Evolutionary conservation across 2,113 vertebrate genomes (phyloP).

Genomic region (Hyperoodon ampullatus): DNA sequence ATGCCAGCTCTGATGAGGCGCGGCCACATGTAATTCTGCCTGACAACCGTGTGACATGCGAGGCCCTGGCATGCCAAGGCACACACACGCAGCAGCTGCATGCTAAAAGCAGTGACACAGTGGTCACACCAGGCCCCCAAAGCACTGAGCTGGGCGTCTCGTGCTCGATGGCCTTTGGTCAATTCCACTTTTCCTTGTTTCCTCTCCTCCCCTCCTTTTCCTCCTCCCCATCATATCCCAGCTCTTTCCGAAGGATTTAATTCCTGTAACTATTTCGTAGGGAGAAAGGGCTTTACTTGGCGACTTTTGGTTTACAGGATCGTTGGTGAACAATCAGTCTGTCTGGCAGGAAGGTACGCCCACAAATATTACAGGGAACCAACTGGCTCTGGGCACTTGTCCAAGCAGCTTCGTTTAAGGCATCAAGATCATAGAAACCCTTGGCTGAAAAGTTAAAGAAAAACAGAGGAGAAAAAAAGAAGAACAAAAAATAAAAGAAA

Average conservation of each 20-base stretch:
- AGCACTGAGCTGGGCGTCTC: neutral
- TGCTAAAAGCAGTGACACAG: neutral
- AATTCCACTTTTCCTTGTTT: neutral
- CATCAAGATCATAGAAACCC: conserved; percentile 88
- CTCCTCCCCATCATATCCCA: neutral
- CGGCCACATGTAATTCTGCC: neutral
- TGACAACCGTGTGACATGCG: neutral
- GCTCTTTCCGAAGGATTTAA: conserved; percentile 50
- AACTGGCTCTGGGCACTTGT: conserved; percentile 86
- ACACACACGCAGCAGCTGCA: neutral
- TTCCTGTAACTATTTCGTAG: conserved; percentile 45
- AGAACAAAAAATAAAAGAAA: conserved; percentile 63
- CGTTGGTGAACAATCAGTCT: conserved; percentile 88
- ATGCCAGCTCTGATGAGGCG: neutral
- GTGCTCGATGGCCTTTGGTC: accelerated
- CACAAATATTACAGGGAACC: conserved; percentile 87
- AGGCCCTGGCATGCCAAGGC: neutral
- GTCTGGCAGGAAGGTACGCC: conserved; percentile 89
- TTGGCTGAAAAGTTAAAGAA: conserved; percentile 86
- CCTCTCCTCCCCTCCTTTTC: neutral
- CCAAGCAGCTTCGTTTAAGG: conserved; percentile 89
- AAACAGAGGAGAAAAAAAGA: conserved; percentile 13
- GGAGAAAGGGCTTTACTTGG: conserved; percentile 76
- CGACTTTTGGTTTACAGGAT: conserved; percentile 85
- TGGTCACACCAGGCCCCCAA: neutral